These are phyloP conservation scores for Drosophila fulvimacula DNA, from an alignment of 2,888 invertebrate species.

Conservation along the genomic window DNA sequence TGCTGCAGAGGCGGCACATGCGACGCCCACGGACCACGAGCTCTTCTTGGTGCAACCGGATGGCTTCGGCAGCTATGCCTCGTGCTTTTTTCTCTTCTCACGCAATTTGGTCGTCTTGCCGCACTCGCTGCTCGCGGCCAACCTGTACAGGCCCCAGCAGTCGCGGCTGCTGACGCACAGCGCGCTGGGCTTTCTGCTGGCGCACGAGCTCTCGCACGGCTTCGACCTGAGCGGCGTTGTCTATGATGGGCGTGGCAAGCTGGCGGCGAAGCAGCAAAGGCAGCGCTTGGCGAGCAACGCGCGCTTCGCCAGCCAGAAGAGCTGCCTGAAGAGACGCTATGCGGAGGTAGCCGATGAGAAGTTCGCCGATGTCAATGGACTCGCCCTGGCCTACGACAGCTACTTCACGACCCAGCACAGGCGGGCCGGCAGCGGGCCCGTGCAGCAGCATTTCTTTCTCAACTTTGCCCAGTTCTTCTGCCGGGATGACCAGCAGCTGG, in stretches of 20 bases:
- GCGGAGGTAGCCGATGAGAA: slow-evolving; percentile 39
- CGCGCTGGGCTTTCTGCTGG: slow-evolving; percentile 55
- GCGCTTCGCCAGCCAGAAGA: slow-evolving; percentile 12
- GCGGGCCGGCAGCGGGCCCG: neutral
- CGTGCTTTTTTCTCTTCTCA: slow-evolving; percentile 46
- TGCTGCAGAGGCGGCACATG: no score
- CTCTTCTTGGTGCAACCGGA: slow-evolving; percentile 19
- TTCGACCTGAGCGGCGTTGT: slow-evolving; percentile 35
- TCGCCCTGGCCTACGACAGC: slow-evolving; percentile 45
- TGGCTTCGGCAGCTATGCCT: slow-evolving; percentile 56
- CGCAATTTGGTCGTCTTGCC: slow-evolving; percentile 50
- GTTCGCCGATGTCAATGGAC: slow-evolving; percentile 52
- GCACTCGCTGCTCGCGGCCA: slow-evolving; percentile 36
- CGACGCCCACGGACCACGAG: neutral
- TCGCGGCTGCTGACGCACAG: slow-evolving; percentile 31
- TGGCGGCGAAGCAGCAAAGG: neutral
- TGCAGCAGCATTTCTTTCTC: slow-evolving; percentile 46
- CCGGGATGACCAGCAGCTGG: slow-evolving; percentile 6
- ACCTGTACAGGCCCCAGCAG: slow-evolving; percentile 42
- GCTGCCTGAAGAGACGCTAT: slow-evolving; percentile 24
- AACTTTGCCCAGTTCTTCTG: slow-evolving; percentile 65
- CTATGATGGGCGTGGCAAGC: slow-evolving; percentile 29
- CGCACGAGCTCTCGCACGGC: slow-evolving; percentile 58
- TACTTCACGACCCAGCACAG: slow-evolving; percentile 5
- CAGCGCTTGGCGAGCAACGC: neutral